Percentiles rank a stretch among this genome's conserved stretches.
These are phyloP conservation scores for Druon quercuslanigerum DNA, from an alignment of 1,140 invertebrate genomes.

Conservation along the genomic window DNA sequence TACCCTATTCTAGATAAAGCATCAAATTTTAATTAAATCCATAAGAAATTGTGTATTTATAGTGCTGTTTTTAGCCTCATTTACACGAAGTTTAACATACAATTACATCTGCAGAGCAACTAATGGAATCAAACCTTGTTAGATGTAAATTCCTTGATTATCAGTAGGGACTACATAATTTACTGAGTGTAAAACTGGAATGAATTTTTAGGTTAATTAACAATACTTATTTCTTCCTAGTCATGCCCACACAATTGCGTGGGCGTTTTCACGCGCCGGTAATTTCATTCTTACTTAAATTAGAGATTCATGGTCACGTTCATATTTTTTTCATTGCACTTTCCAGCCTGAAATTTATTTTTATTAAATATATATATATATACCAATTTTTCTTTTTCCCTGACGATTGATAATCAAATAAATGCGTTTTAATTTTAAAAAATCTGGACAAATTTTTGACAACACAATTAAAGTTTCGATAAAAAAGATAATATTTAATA, in stretches of 20 bases:
- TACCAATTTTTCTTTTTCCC: too few relatives aligned
- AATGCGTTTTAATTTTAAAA: too few relatives aligned
- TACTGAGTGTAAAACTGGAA: not conserved
- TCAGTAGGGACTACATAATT: not conserved
- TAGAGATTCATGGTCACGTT: constrained; percentile 1
- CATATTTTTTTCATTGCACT: not conserved
- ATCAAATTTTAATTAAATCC: too few relatives aligned
- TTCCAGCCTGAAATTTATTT: too few relatives aligned
- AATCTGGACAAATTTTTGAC: too few relatives aligned
- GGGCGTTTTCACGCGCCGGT: not conserved
- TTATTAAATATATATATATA: too few relatives aligned
- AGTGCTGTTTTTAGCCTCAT: not conserved
- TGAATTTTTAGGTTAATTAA: constrained; percentile 28
- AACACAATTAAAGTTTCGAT: too few relatives aligned
- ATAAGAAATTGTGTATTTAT: not conserved
- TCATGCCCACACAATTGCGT: not conserved
- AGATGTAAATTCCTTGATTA: constrained; percentile 8
- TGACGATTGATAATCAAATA: too few relatives aligned
- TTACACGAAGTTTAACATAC: not conserved
- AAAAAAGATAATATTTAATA: too few relatives aligned
- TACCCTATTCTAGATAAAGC: too few relatives aligned
- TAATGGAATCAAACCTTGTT: constrained; percentile 15
- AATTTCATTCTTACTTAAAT: not conserved
- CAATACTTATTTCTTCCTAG: not conserved
- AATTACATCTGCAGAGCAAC: not conserved